These are phyloP conservation scores for Seira sanloemensis DNA, from an alignment of 2,888 invertebrate genomes.

Conservation along the genomic window DNA sequence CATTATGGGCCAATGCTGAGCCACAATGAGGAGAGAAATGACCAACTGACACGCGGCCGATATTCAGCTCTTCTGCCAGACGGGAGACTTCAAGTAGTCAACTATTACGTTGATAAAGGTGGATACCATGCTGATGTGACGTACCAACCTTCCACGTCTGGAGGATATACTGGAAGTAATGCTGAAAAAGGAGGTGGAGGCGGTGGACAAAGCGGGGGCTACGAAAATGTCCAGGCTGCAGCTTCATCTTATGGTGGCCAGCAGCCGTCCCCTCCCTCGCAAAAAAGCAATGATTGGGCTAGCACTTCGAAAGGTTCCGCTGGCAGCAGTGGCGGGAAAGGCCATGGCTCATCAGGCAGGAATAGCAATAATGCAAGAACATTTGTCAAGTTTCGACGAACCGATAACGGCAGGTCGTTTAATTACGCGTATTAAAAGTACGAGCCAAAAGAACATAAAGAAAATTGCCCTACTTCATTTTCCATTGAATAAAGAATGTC, in stretches of 20 bases:
- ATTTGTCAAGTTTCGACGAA: conserved; percentile 55
- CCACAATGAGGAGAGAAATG: conserved; percentile 72
- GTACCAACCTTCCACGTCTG: conserved; percentile 21
- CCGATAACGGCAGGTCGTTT: conserved; percentile 42
- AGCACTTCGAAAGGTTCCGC: background rate
- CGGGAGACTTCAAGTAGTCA: conserved; percentile 69
- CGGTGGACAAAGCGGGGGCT: conserved; percentile 21
- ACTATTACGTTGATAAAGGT: conserved; percentile 68
- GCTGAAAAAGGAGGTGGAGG: background rate
- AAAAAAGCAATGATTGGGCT: background rate
- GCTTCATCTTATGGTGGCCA: conserved; percentile 38
- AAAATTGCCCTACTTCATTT: background rate
- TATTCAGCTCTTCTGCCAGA: conserved; percentile 70
- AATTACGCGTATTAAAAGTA: conserved; percentile 42
- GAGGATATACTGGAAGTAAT: background rate
- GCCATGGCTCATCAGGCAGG: conserved; percentile 9
- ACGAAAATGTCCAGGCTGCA: conserved; percentile 23
- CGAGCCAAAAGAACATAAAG: background rate
- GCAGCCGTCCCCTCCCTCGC: background rate
- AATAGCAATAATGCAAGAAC: conserved; percentile 33
- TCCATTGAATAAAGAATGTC: background rate
- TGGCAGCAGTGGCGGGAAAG: background rate
- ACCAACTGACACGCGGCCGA: conserved; percentile 61
- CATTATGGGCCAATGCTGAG: conserved; percentile 66
- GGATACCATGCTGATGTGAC: conserved; percentile 66